Base-by-base conservation (phyloP, 2,797 vertebrate genomes). In the Phrynocephalus forsythii region DNA sequence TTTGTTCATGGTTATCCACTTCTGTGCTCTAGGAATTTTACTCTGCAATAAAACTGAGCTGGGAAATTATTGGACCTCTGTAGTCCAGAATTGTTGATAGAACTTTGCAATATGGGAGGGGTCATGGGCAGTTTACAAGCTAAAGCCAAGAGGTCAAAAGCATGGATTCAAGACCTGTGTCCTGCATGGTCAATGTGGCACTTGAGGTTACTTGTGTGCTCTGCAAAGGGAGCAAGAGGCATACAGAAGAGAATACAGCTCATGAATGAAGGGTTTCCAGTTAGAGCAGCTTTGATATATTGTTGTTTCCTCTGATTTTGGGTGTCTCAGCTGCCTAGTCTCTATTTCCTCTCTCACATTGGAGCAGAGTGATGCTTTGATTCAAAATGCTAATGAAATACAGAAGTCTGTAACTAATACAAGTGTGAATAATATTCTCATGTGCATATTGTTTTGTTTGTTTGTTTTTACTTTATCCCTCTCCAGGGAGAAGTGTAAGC, bases 31-130 rank as follows among this genome's bases (percentile, higher is more conserved):
- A 76, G 60, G 38, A 68, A 73, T 56, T 67, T 80, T 84, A n/a
- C 50, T 80, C 79, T 80, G 79, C 52, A 79, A 79, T 79, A 81
- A 56, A 88, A 73, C 30, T 56, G 63, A 81, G 16, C 7, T 76
- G 75, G 30, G 48, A 85, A 81, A 85, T 81, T 81, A 81, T 28
- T 38, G 26, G n/a, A 80, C 24, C 77, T 18, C 68, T 18, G 3
- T 56, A 9, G 33, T 28, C 38, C 6, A 6, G 33, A 79, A 75
- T 56, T 56, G 52, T 13, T n/a, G 78, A 87, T 63, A 20, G 2
- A 63, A 15, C 15, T 63, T 20, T 63, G 60, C 60, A 63, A 20
- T 50, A 28, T 56, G 73, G 38, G 38, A 38, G 10, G 20, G 13
- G 30, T 26, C 63, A 83, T 15, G 30, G 13, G 22, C 73, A 69